Base-by-base conservation (phyloP, 2,888 invertebrate genomes). In the Teinopalpus imperialis region DNA sequence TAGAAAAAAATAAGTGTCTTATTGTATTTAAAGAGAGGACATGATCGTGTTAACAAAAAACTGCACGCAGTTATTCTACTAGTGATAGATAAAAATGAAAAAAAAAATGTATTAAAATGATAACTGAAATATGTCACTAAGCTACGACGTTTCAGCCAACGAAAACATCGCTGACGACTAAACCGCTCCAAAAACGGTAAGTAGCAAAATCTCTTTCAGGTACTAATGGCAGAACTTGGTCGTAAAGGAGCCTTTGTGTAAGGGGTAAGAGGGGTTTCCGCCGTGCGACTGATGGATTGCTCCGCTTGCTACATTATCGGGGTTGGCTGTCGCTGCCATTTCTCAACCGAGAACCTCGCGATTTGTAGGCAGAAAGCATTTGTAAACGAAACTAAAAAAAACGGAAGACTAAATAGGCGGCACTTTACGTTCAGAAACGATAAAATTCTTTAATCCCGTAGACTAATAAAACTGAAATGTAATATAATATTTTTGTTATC, bases 241-340 rank as follows among this genome's bases (percentile, higher is more conserved):
- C 29, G 56, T 52, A 60, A 56, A 56, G 44, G 49, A 52, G 57
- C 57, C 56, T 52, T 62, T 57, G 40, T 35, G 8, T 31, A 47
- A 53, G 54, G 54, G 52, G 44, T 53, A 54, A 51, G 55, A 47
- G 54, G 57, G 48, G 52, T 48, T 53, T 52, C 57, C 65, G 61
- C 53, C 57, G 57, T 53, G 43, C 57, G 56, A 40, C 68, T 71
- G 73, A 69, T 69, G 71, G 74, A 76, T 79, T 66, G 71, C 69
- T 64, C 64, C 56, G 66, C 66, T 63, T 58, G 62, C 68, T 69
- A 73, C 74, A 77, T 79, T 81, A 81, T 77, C 78, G 70, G 73
- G 57, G 63, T 61, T 62, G 64, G 66, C 61, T 66, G 64, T 58
- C 63, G 40, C 61, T 51, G 68, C 71, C 63, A 80, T 80, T 80